Evolutionary conservation across 2,113 vertebrate genomes (phyloP), one percentile per base, ranked within the genome.

Genomic region (Heloderma charlesbogerti): DNA sequence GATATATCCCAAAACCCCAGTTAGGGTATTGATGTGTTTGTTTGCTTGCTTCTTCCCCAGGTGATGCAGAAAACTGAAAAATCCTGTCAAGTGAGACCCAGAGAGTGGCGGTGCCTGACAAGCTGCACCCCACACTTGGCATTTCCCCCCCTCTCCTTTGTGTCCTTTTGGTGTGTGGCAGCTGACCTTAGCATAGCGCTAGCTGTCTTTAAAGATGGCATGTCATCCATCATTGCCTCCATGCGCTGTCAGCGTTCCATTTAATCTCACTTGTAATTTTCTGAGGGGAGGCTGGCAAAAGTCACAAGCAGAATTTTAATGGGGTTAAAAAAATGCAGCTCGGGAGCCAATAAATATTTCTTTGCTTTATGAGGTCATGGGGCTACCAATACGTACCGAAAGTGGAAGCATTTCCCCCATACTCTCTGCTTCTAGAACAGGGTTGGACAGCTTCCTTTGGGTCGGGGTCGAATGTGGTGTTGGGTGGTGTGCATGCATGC

Each of bases 221-320:
- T 96, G 93, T 93, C 97, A 97, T 98, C 97, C 96, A 97, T 98
- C 97, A 97, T 0, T 2, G 92, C 92, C 95, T 96, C 94, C 31
- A 20, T 79, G 88, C 83, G 71, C 96, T 97, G 96, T 97, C 94
- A 87, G 88, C 37, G 0, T 89, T 96, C 93, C 94, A 94, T 97
- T 97, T 97, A 97, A 97, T 98, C 94, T 96, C 86, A 80, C 95
- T 95, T 97, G 96, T 96, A 98, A 97, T 97, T 97, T 98, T 98
- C 96, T 78, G 93, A 90, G 91, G 88, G 91, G 92, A 97, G 91
- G 95, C 95, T 96, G 96, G 94, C 85, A 95, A 97, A 97, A 97
- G 95, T 85, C 96, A 96, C 96, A 96, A 96, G 94, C 94, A 91
- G 97, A 98, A 98, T 98, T 94, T 95, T 97, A 97, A 97, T 97